phyloP scores from a whole-genome alignment of 2,888 invertebrate species.

The Plemyria rubiginata region DNA sequence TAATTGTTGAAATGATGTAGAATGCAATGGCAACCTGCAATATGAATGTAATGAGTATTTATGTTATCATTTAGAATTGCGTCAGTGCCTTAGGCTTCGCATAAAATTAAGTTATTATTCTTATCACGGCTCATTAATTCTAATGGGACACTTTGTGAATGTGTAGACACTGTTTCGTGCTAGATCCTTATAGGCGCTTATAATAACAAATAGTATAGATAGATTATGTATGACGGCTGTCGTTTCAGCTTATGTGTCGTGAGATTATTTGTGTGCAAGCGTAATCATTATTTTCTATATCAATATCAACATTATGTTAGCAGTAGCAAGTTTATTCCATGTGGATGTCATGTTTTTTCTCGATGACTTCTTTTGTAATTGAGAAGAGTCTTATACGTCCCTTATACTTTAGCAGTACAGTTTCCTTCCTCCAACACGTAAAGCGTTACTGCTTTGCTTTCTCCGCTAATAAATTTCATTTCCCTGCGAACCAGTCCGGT shows the following conservation, averaged over 20 bases:
- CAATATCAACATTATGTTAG: no score
- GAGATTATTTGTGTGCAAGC: background rate
- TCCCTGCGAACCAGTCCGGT: slow-evolving; percentile 44
- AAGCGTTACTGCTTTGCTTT: slow-evolving; percentile 26
- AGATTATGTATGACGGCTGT: background rate
- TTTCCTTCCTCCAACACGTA: slow-evolving; percentile 7
- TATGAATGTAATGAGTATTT: slow-evolving; percentile 26
- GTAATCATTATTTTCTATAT: background rate
- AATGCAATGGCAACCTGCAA: background rate
- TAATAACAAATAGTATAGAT: background rate
- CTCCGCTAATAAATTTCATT: slow-evolving; percentile 40
- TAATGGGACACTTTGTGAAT: slow-evolving; percentile 19
- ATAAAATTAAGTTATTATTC: slow-evolving; percentile 39
- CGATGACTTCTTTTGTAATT: background rate
- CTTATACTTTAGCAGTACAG: background rate
- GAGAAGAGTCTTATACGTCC: background rate
- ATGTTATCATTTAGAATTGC: slow-evolving; percentile 36
- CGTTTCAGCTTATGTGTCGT: background rate
- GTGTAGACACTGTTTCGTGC: slow-evolving; percentile 8
- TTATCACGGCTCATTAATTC: slow-evolving; percentile 31
- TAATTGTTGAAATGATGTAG: background rate
- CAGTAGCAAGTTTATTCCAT: no score
- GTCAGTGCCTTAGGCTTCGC: slow-evolving; percentile 20
- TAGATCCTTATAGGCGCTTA: slow-evolving; percentile 10
- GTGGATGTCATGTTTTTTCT: no score